Base-by-base conservation (phyloP, 2,113 vertebrate species). In the Lycaon pictus region DNA sequence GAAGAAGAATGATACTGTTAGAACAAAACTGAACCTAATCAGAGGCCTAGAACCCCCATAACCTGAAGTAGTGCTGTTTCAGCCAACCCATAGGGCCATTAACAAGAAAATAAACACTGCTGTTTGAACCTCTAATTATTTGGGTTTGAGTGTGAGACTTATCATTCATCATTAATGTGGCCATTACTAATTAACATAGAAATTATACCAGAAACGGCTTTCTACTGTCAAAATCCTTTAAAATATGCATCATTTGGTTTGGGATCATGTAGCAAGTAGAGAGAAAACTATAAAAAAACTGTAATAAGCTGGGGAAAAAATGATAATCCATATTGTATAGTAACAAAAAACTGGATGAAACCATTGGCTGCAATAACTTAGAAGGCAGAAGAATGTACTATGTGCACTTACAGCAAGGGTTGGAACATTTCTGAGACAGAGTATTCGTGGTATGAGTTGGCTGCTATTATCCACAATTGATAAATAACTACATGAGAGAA, bases 21-120 rank as follows among this genome's bases (percentile, higher is more conserved):
- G 87, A 90, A 72, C 15, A 91, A 95, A 96, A 92, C 43, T 37
- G 35, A 96, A 63, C 19, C 11, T 80, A 72, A 43, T 19, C 55
- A 87, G 13, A 29, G 32, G 13, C 51, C 27, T 25, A 81, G 65
- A 85, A 55, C 3, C 10, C 53, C 11, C 7, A 55, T 48, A 53
- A 82, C 67, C 27, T n/a, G 43, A 96, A 69, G 58, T 37, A 86
- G 12, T 56, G 11, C 17, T 79, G 2, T 58, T 88, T 91, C 62
- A 60, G 20, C 29, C 51, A 48, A 89, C 5, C 23, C 56, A 43
- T 43, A 16, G 35, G 71, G 35, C 37, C 43, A 72, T 82, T 71
- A 71, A 19, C 11, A 88, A 58, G 48, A 84, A 95, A 72, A 84
- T 43, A 80, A 93, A 93, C 13, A 62, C 48, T 69, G 8, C 27